These are phyloP conservation scores for Ceratotherium simum DNA, from an alignment of 2,113 vertebrate genomes.

Conservation along the genomic window DNA sequence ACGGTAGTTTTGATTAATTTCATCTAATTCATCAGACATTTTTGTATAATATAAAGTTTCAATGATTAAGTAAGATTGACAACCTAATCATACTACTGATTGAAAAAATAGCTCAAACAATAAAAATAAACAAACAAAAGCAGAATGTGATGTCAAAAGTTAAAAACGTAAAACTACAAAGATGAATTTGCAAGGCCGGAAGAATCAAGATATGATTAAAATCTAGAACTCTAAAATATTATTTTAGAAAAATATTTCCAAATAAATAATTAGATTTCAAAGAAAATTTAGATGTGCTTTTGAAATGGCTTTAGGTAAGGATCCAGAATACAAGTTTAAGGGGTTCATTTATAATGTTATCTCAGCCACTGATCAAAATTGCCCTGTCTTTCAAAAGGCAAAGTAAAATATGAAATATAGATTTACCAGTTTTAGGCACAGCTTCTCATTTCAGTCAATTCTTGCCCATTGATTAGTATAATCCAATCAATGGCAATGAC, in stretches of 20 bases:
- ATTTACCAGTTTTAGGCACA: slow-evolving; percentile 64
- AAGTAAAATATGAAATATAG: slow-evolving; percentile 76
- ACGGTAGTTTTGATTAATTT: neutral
- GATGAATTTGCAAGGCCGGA: neutral
- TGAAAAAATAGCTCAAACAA: neutral
- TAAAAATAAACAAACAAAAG: neutral
- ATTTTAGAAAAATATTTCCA: neutral
- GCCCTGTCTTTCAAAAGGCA: slow-evolving; percentile 28
- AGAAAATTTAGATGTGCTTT: neutral
- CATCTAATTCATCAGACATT: neutral
- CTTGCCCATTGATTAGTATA: slow-evolving; percentile 75
- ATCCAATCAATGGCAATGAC: slow-evolving; percentile 79
- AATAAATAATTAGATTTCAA: slow-evolving; percentile 1
- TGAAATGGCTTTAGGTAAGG: neutral
- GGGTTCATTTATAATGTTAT: neutral
- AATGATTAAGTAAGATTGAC: neutral
- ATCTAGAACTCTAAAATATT: neutral
- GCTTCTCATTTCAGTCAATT: slow-evolving; percentile 65
- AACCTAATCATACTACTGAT: neutral
- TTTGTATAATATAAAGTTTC: neutral
- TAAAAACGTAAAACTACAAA: slow-evolving; percentile 11
- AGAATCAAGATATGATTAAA: neutral
- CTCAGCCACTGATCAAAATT: slow-evolving; percentile 23
- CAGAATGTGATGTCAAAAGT: neutral
- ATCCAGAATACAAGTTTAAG: neutral